Evolutionary conservation across 2,113 vertebrate genomes (phyloP).

Genomic region (Progne subis): DNA sequence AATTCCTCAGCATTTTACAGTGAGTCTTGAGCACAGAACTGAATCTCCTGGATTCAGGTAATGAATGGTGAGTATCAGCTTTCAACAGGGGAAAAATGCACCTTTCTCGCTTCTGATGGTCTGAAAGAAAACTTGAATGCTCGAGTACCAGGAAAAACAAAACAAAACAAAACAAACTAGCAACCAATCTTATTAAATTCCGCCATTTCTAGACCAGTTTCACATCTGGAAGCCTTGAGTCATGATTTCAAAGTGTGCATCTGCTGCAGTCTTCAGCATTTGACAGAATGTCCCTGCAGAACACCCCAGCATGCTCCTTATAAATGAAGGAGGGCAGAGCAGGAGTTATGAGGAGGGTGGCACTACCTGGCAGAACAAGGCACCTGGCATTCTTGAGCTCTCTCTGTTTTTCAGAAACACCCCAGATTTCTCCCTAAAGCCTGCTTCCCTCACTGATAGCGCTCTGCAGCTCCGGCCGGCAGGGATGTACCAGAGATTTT

Average conservation of each 20-base stretch:
- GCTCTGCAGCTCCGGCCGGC: background rate
- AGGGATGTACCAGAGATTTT: background rate
- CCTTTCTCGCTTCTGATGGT: background rate
- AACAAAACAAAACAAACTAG: background rate
- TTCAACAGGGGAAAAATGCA: background rate
- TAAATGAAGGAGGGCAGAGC: background rate
- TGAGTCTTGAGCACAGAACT: background rate
- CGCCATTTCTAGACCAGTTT: background rate
- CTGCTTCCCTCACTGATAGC: background rate
- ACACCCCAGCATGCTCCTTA: fast-evolving
- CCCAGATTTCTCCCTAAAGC: background rate
- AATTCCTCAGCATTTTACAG: background rate
- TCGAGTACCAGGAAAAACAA: background rate
- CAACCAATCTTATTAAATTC: background rate
- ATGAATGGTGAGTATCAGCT: background rate
- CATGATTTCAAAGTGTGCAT: background rate
- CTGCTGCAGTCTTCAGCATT: background rate
- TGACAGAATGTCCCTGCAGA: background rate
- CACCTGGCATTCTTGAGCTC: background rate
- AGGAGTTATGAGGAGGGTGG: background rate
- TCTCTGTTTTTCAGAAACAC: background rate
- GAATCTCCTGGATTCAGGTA: background rate
- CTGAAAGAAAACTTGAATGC: background rate
- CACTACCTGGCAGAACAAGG: background rate
- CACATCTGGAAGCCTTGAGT: background rate